Conservation (phyloP, 2,797 vertebrate species). For the Bufotes viridis region DNA sequence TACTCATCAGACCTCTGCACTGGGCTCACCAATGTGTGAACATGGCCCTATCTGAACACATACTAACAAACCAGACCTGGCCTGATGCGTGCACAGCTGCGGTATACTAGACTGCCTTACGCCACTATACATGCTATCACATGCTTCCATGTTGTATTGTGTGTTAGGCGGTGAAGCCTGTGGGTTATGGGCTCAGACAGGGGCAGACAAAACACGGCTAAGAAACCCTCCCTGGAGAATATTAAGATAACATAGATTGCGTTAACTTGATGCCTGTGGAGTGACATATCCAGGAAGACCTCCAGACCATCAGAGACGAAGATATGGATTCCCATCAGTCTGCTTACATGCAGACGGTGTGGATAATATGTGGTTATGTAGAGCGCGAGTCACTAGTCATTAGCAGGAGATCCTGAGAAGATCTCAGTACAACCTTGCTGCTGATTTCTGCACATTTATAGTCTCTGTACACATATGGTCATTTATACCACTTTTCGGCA, state of each 20-base stretch:
- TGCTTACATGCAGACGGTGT: neutral
- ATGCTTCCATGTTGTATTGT: neutral
- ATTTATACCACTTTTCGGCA: neutral
- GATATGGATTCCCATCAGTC: neutral
- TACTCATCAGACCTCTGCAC: no score
- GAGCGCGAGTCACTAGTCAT: neutral
- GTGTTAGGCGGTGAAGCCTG: neutral
- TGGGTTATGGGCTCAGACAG: slow-evolving; percentile 6
- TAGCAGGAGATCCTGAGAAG: neutral
- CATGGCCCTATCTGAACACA: no score
- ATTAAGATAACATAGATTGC: neutral
- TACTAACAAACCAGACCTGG: no score
- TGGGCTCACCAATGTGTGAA: no score
- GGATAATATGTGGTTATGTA: neutral
- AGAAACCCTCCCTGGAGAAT: neutral
- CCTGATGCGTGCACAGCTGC: no score
- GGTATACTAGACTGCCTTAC: neutral
- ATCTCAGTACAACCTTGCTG: neutral
- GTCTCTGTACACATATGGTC: neutral
- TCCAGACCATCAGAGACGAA: neutral
- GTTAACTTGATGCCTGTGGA: slow-evolving; percentile 22
- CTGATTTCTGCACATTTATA: neutral
- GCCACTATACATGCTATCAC: neutral
- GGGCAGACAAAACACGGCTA: slow-evolving; percentile 8
- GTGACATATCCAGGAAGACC: neutral